Conservation (phyloP, 2,888 invertebrate genomes). For the Hipparchia semele region DNA sequence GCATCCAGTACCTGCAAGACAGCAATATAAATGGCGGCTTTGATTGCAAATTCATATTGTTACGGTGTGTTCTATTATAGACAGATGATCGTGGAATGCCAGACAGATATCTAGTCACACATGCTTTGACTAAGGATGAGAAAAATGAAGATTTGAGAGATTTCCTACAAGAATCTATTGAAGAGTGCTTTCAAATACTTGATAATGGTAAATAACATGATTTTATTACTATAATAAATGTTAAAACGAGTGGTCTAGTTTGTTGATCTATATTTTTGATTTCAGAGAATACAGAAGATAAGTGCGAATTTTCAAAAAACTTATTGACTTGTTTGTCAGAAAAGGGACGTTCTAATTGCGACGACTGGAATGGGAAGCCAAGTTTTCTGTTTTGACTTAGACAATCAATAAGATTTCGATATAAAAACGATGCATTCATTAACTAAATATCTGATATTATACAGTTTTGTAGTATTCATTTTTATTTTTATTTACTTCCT, state of each 20-base stretch:
- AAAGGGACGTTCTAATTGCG: constrained; percentile 88
- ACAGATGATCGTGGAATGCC: constrained; percentile 85
- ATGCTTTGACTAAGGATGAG: constrained; percentile 84
- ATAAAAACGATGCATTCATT: background rate
- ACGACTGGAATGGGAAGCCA: constrained; percentile 83
- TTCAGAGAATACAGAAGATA: constrained; percentile 81
- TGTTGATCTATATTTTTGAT: constrained; percentile 33
- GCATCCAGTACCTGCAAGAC: too few relatives aligned
- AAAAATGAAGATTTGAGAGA: constrained; percentile 85
- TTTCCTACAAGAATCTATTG: constrained; percentile 87
- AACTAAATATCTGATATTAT: background rate
- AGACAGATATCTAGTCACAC: constrained; percentile 84
- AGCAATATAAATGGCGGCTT: too few relatives aligned
- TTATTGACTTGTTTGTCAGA: constrained; percentile 87
- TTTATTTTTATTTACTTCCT: background rate
- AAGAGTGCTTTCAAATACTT: constrained; percentile 87
- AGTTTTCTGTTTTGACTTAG: constrained; percentile 28
- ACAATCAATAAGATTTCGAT: background rate
- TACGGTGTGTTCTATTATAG: constrained; percentile 54
- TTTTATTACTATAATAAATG: background rate
- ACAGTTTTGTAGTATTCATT: constrained; percentile 5
- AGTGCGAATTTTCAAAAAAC: constrained; percentile 86
- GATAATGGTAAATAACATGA: constrained; percentile 64
- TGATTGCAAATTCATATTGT: too few relatives aligned
- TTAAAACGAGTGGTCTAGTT: background rate